phyloP scores from a whole-genome alignment of 2,888 invertebrate species.

The Cabera pusaria region DNA sequence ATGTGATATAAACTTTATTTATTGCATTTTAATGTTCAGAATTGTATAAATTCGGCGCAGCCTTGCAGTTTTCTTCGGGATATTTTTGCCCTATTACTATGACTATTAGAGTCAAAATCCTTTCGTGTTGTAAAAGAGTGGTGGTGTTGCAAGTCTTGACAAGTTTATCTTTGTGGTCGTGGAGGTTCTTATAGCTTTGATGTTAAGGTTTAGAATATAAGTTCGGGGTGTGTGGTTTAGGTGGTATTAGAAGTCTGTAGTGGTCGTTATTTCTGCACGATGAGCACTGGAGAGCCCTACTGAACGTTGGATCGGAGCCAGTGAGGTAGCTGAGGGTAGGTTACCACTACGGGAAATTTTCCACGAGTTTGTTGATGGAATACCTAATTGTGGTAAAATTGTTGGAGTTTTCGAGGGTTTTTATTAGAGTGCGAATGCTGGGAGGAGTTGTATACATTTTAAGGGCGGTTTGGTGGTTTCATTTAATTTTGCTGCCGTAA shows the following conservation, averaged over 20 bases:
- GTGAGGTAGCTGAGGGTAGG: constrained; percentile 20
- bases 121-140: constrained; percentile 4
- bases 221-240: not conserved
- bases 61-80: constrained; percentile 12
- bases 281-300: constrained; percentile 44
- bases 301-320: constrained; percentile 16
- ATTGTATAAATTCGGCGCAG: constrained; percentile 24
- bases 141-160: constrained; percentile 12
- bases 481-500: no score
- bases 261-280: constrained; percentile 57
- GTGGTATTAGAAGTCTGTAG: constrained; percentile 36
- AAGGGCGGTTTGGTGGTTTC: not conserved
- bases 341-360: constrained; percentile 27
- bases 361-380: constrained; percentile 21
- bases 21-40: constrained; percentile 28
- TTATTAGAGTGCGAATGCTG: constrained; percentile 5
- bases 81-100: constrained; percentile 21
- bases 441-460: not conserved
- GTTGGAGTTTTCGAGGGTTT: constrained; percentile 6
- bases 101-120: constrained; percentile 29
- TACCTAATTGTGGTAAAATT: constrained; percentile 26
- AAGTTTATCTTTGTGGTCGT: constrained; percentile 2
- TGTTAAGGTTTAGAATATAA: constrained; percentile 6
- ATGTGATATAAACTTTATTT: constrained; percentile 32
- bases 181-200: not conserved